Evolutionary conservation across 2,113 vertebrate species (phyloP), one percentile per base, ranked within the genome.

Genomic region (Sinosuthora webbiana): DNA sequence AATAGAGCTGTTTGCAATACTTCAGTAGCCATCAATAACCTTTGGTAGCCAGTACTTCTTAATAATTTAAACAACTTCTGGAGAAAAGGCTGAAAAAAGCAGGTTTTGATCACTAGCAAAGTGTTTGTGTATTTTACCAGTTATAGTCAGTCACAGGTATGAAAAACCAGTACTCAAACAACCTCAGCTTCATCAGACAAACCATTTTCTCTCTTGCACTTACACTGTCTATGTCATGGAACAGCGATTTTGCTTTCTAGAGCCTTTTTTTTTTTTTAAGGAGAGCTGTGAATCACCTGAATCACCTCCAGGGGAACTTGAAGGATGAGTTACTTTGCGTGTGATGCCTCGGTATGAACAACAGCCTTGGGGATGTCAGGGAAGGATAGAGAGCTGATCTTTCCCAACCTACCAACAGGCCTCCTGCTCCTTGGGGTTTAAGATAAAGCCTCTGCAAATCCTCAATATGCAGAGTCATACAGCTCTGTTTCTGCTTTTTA

Each of bases 271-370:
- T 41, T 57, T 50, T 55, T 57, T 63, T 23, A 9, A 56, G 49
- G 49, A 39, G 6, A 6, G 12, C 35, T 17, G 17, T 64, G 24
- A 81, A 62, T 49, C 60, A 74, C 24, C 21, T 4, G 0, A 47
- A 74, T 10, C 11, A 13, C 35, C 62, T 82, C 42, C 47, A 79
- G 70, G 33, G 52, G 11, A n/a, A 28, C 23, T 7, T 70, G 23
- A 39, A 63, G 44, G 62, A 45, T 21, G 13, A 21, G 21, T 15
- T 20, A 55, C 28, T 57, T 57, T 20, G 9, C 0, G 1, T 35
- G 59, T 15, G 25, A 5, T 0, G 1, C 39, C 50, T 31, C 22
- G 15, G 37, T 37, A 24, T 0, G 0, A 41, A 39, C 18, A 18
- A 62, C 11, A 87, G 42, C 73, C 28, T 59, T 25, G 19, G 44